phyloP scores from a whole-genome alignment of 2,888 invertebrate species.

The Eristalis pertinax region DNA sequence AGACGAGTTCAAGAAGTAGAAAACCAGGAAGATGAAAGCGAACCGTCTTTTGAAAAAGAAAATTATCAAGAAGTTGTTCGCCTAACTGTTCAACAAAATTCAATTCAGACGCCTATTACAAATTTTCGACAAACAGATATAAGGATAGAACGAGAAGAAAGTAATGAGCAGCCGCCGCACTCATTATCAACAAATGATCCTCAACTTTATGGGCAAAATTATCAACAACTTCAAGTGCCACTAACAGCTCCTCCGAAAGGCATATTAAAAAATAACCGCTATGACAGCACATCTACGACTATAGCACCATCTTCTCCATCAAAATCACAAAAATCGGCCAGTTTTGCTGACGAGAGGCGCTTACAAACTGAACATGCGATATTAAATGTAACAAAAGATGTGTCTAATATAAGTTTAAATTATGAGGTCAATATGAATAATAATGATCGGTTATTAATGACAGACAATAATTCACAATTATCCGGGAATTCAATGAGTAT shows the following conservation, averaged over 20 bases:
- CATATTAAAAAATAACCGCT: constrained; percentile 80
- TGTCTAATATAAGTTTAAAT: constrained; percentile 76
- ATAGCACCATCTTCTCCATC: constrained; percentile 80
- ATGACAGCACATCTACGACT: constrained; percentile 75
- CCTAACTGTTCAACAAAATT: constrained; percentile 80
- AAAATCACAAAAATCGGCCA: constrained; percentile 80
- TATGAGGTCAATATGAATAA: constrained; percentile 29
- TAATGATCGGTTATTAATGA: constrained; percentile 1
- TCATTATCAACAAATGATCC: not conserved
- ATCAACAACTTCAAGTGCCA: constrained; percentile 72
- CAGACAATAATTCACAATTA: constrained; percentile 3
- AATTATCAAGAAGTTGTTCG: constrained; percentile 83
- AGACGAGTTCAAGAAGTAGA: constrained; percentile 91
- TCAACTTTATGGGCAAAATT: constrained; percentile 72
- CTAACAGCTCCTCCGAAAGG: constrained; percentile 79
- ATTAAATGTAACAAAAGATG: constrained; percentile 78
- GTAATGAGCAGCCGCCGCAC: constrained; percentile 23
- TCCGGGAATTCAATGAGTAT: constrained; percentile 13
- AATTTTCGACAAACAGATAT: constrained; percentile 80
- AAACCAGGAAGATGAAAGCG: constrained; percentile 87
- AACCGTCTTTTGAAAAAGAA: constrained; percentile 79
- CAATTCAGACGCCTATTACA: constrained; percentile 82
- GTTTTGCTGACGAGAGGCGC: constrained; percentile 80
- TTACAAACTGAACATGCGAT: constrained; percentile 78
- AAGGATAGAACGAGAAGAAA: constrained; percentile 76